phyloP scores from a whole-genome alignment of 2,888 invertebrate species.

The Philereme transversata region DNA sequence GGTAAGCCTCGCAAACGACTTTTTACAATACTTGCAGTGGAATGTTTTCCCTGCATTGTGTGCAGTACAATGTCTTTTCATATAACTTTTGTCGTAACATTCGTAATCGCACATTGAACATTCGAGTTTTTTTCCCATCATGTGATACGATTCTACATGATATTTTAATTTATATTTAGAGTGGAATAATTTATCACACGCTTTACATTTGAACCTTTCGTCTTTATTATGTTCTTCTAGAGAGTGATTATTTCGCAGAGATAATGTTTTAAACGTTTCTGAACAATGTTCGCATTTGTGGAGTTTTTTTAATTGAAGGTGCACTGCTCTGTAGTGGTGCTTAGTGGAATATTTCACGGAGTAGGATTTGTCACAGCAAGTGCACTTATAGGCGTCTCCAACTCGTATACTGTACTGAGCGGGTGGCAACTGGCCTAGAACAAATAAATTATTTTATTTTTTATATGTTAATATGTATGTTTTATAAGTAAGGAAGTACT shows the following conservation, averaged over 20 bases:
- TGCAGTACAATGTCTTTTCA: constrained; percentile 68
- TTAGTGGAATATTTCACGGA: background rate
- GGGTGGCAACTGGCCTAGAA: too few relatives aligned
- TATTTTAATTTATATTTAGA: background rate
- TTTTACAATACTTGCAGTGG: constrained; percentile 50
- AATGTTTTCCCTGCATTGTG: constrained; percentile 70
- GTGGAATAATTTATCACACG: constrained; percentile 9
- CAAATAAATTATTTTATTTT: too few relatives aligned
- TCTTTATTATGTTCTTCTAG: constrained; percentile 13
- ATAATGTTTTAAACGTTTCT: background rate
- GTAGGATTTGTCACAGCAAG: background rate
- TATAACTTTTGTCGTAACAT: constrained; percentile 55
- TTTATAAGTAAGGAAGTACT: too few relatives aligned
- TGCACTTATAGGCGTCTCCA: background rate
- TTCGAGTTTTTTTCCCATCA: constrained; percentile 4
- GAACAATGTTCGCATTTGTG: background rate
- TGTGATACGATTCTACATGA: constrained; percentile 6
- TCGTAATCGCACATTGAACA: constrained; percentile 63
- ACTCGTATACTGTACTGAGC: background rate
- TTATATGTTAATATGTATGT: too few relatives aligned
- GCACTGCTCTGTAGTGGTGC: background rate
- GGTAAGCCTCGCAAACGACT: constrained; percentile 63
- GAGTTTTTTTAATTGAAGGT: background rate
- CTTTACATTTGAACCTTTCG: constrained; percentile 17
- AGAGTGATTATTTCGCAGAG: constrained; percentile 1